A percentile compares a stretch with the other conserved stretches of the same genome.
Conservation (phyloP, 2,888 invertebrate species). For the Catocala sponsa region DNA sequence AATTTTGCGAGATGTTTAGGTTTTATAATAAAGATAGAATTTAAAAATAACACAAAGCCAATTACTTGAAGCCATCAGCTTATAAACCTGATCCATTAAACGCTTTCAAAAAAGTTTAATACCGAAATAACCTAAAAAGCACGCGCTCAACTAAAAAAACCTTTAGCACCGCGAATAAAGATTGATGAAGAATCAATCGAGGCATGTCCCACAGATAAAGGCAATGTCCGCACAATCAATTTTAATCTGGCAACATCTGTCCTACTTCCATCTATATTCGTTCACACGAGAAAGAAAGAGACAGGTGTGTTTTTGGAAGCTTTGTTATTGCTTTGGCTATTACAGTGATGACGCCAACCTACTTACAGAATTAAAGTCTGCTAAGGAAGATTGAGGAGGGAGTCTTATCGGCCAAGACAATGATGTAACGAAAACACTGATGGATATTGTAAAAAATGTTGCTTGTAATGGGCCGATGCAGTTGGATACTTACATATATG, state of each 20-base stretch:
- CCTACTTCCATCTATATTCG: constrained; percentile 49
- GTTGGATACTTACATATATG: constrained; percentile 9
- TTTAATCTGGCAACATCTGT: constrained; percentile 81
- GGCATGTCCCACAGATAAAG: constrained; percentile 79
- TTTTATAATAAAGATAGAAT: no score
- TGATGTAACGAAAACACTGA: constrained; percentile 83
- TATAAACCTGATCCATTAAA: constrained; percentile 1
- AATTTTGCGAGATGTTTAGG: no score
- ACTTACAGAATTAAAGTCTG: constrained; percentile 84
- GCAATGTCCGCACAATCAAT: constrained; percentile 84
- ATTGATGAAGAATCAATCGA: constrained; percentile 87
- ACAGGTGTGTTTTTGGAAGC: constrained; percentile 64
- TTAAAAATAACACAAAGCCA: no score
- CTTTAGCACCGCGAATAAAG: constrained; percentile 81
- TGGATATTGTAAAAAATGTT: constrained; percentile 72
- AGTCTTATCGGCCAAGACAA: constrained; percentile 81
- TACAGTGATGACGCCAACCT: constrained; percentile 79
- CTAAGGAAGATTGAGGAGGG: constrained; percentile 84
- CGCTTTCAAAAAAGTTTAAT: constrained; percentile 24
- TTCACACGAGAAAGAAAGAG: constrained; percentile 52
- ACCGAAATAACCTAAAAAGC: constrained; percentile 36
- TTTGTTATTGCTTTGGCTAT: constrained; percentile 71
- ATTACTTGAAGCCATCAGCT: no score
- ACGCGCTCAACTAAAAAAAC: constrained; percentile 59
- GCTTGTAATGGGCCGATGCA: constrained; percentile 43